Evolutionary conservation across 2,113 vertebrate genomes (phyloP).

Genomic region (Hyperopisus bebe): DNA sequence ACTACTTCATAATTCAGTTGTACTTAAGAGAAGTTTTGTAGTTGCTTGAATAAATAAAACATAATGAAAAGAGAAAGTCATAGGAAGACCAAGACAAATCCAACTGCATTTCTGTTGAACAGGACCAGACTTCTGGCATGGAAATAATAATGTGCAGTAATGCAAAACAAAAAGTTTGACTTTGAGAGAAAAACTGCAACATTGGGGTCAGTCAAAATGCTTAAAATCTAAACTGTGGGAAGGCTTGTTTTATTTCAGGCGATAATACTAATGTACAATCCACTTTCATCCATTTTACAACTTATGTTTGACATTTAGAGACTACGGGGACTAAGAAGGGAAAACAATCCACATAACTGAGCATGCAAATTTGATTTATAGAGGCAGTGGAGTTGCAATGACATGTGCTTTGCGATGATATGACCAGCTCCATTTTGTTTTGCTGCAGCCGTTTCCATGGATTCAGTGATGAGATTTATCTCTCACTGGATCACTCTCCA

Average conservation of each 20-base stretch:
- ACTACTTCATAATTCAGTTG: background rate
- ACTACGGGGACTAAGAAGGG: background rate
- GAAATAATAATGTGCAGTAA: background rate
- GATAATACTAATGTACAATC: background rate
- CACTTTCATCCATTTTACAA: constrained; percentile 10
- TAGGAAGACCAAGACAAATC: background rate
- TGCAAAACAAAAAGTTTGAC: background rate
- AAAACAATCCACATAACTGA: constrained; percentile 19
- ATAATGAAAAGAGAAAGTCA: background rate
- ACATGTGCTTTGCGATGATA: background rate
- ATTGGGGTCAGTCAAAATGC: background rate
- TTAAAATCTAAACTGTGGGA: background rate
- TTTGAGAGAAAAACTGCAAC: background rate
- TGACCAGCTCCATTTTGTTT: constrained; percentile 52
- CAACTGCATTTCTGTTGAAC: background rate
- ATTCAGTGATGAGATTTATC: constrained; percentile 52
- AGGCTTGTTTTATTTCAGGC: background rate
- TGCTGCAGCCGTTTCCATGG: constrained; percentile 57
- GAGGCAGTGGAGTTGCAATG: background rate
- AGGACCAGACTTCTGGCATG: background rate
- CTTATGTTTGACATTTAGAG: constrained; percentile 15
- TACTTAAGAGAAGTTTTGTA: background rate
- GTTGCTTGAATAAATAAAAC: background rate
- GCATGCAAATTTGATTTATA: constrained; percentile 16
- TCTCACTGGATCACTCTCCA: constrained; percentile 47